Evolutionary conservation across 2,113 vertebrate species (phyloP), one percentile per base, ranked within the genome.

Genomic region (Cebidichthys violaceus): DNA sequence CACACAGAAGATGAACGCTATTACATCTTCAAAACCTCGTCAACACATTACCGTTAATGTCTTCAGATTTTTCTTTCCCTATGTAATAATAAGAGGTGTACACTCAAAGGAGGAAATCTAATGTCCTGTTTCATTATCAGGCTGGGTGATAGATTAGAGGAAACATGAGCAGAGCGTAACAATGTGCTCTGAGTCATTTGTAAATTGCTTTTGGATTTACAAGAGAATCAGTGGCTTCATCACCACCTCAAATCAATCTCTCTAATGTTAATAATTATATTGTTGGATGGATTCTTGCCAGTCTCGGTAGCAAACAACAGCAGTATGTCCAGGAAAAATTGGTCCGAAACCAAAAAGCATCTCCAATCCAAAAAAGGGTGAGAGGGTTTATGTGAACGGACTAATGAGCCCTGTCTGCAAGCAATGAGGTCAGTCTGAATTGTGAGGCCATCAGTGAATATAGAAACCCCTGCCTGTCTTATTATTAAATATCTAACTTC

Each of bases 1-100:
- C 15, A 70, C 6, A 24, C 60, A 31, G 18, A 75, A 69, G 10
- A 76, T 82, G 54, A 52, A 50, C 33, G 1, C 31, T 45, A 67
- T 71, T 75, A 52, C 0, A 39, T 24, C 35, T 11, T 37, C 22
- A 57, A 27, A 41, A 13, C n/a, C 55, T 22, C 2, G 2, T 31
- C 60, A 54, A 33, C 9, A 37, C 29, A 62, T 64, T 29, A 62
- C 29, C 9, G 22, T 27, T 70, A 37, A 64, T 64, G 24, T n/a
- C 0, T 1, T 24, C 27, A 0, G 4, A n/a, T 24, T 18, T 57
- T 14, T 79, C 1, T 24, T 57, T 62, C 6, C 22, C 59, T 4
- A 29, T 67, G 27, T 62, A 17, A 62, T 27, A 6, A 35, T 18
- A 24, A 20, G 1, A 39, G n/a, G 52, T 1, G 1, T 57, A 41